phyloP scores from a whole-genome alignment of 1,140 invertebrate species.

The Tachypleus tridentatus region DNA sequence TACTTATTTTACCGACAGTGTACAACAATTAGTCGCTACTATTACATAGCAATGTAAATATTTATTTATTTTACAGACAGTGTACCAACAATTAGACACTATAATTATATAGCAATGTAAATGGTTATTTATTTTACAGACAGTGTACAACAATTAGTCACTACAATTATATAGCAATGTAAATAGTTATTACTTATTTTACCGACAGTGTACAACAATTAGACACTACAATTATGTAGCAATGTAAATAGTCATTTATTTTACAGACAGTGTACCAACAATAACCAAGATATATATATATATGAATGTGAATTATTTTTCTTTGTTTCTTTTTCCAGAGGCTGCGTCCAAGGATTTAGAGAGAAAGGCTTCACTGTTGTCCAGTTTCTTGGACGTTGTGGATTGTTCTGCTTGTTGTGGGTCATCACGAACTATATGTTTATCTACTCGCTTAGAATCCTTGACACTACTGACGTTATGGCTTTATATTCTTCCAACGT shows the following conservation, averaged over 20 bases:
- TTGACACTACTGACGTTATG: constrained; percentile 81
- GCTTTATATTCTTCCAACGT: constrained; percentile 86
- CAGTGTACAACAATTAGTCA: too few species aligned
- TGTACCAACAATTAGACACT: too few species aligned
- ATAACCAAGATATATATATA: neutral
- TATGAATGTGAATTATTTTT: constrained; percentile 4
- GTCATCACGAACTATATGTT: constrained; percentile 83
- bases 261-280: neutral
- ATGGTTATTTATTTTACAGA: too few species aligned
- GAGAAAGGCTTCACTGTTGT: constrained; percentile 26
- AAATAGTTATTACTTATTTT: too few species aligned
- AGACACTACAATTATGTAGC: neutral
- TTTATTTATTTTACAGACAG: too few species aligned
- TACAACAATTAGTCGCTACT: too few species aligned
- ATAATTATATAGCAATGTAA: too few species aligned
- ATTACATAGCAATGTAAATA: too few species aligned
- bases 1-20: too few species aligned
- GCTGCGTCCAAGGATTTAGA: constrained; percentile 28
- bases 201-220: too few species aligned
- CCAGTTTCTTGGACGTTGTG: constrained; percentile 47
- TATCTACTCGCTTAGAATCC: constrained; percentile 64
- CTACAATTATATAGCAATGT: too few species aligned
- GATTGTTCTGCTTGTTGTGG: constrained; percentile 79
- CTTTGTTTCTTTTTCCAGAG: constrained; percentile 25
- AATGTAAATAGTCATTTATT: neutral